Evolutionary conservation across 1,140 invertebrate genomes (phyloP).

Genomic region (Halotydeus destructor): DNA sequence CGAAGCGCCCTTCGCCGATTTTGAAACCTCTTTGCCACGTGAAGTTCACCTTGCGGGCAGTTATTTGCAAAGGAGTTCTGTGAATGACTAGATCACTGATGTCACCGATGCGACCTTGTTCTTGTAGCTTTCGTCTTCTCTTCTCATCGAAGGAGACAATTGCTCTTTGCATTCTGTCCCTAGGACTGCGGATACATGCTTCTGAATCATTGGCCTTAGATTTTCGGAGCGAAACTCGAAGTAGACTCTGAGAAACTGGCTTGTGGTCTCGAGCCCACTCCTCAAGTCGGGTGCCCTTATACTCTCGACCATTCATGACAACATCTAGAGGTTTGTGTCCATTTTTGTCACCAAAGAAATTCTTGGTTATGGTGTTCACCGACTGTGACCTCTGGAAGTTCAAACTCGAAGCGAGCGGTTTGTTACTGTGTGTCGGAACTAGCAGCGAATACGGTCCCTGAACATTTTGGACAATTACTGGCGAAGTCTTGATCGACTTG

Average conservation of each 20-base stretch:
- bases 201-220: not conserved
- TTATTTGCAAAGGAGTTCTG: conserved; percentile 32
- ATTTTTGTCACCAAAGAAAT: not conserved
- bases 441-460: conserved; percentile 1
- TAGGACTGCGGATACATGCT: conserved; percentile 8
- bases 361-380: not conserved
- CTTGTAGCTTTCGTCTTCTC: conserved; percentile 37
- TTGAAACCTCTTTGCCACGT: conserved; percentile 79
- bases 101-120: conserved; percentile 44
- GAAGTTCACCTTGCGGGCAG: conserved; percentile 48
- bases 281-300: not conserved
- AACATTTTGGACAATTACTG: not conserved
- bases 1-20: conserved; percentile 57
- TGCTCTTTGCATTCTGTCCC: conserved; percentile 28
- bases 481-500: not conserved
- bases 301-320: not conserved
- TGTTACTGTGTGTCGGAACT: not conserved
- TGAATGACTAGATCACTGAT: conserved; percentile 31
- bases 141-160: conserved; percentile 38
- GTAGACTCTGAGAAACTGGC: not conserved
- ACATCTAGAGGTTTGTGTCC: too few species aligned
- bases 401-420: conserved; percentile 2
- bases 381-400: conserved; percentile 10
- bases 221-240: not conserved
- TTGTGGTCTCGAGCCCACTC: not conserved